Percentiles rank a stretch among this genome's conserved stretches.
Conservation (phyloP, 2,888 invertebrate genomes). For the Phaedon cochleariae region DNA sequence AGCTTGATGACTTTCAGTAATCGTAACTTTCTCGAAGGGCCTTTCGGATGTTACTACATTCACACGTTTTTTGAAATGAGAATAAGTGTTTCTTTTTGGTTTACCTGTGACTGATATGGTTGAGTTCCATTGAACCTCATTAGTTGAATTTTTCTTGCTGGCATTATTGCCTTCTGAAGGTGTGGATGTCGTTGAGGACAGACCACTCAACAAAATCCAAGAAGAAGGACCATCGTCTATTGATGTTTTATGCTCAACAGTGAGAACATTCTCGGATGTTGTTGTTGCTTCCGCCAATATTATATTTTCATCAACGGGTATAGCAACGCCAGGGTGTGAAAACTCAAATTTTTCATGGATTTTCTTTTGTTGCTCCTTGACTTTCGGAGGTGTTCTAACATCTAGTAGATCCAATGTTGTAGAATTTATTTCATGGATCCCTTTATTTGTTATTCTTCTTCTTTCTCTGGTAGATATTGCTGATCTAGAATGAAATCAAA, state of each 20-base stretch:
- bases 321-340: constrained; percentile 70
- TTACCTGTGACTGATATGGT: constrained; percentile 28
- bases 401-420: constrained; percentile 59
- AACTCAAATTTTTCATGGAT: constrained; percentile 60
- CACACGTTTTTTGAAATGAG: constrained; percentile 50
- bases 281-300: constrained; percentile 52
- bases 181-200: constrained; percentile 51
- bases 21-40: constrained; percentile 20
- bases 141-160: neutral
- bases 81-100: constrained; percentile 49
- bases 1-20: too few species aligned
- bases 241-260: constrained; percentile 63
- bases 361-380: constrained; percentile 66
- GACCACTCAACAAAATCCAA: constrained; percentile 76
- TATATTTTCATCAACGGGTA: constrained; percentile 55
- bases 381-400: constrained; percentile 70
- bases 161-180: neutral
- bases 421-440: constrained; percentile 64
- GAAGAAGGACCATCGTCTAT: constrained; percentile 74
- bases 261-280: constrained; percentile 57
- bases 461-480: constrained; percentile 65
- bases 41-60: constrained; percentile 22
- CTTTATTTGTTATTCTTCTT: constrained; percentile 68
- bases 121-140: neutral
- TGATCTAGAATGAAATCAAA: constrained; percentile 53